phyloP scores from a whole-genome alignment of 2,888 invertebrate genomes.

The Phortica magna region DNA sequence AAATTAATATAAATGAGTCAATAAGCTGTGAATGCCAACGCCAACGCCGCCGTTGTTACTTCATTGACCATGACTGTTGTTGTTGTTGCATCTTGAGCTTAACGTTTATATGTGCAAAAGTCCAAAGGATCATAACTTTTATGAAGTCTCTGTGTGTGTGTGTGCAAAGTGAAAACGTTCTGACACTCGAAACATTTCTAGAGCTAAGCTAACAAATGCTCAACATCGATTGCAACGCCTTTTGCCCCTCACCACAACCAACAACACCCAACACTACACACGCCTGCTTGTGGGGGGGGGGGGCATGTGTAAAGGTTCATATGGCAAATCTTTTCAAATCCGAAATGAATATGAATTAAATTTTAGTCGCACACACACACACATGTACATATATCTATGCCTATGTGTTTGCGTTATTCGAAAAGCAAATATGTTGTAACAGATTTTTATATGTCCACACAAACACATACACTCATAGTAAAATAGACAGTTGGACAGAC shows the following conservation, averaged over 20 bases:
- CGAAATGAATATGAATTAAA: conserved; percentile 72
- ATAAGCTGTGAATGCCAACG: no score
- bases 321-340: conserved; percentile 64
- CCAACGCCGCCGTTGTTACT: not conserved
- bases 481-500: not conserved
- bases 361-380: conserved; percentile 58
- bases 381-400: conserved; percentile 39
- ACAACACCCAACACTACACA: conserved; percentile 45
- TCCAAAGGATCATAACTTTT: conserved; percentile 29
- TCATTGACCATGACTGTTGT: conserved; percentile 7
- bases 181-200: conserved; percentile 27
- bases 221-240: not conserved
- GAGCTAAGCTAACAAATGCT: not conserved
- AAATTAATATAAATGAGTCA: no score
- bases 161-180: not conserved
- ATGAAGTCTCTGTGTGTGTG: not conserved
- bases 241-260: not conserved
- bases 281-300: not conserved
- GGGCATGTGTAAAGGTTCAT: conserved; percentile 35
- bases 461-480: not conserved
- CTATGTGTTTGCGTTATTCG: conserved; percentile 25
- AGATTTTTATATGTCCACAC: not conserved
- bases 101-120: not conserved
- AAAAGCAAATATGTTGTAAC: not conserved
- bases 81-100: not conserved